Conservation (phyloP, 2,797 vertebrate genomes). For the Ptychadena robeensis region DNA sequence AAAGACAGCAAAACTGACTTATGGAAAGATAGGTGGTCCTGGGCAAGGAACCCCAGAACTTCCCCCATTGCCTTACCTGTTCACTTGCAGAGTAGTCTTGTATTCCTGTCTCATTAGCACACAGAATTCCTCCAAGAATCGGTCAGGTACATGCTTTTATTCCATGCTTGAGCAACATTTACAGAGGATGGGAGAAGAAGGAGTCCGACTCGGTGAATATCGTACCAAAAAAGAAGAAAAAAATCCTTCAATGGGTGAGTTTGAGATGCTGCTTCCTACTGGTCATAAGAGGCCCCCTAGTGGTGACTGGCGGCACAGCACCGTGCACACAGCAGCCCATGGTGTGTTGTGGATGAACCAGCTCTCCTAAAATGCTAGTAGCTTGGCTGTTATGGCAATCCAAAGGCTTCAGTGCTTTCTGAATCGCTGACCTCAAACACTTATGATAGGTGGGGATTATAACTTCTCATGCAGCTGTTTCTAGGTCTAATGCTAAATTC, state of each 20-base stretch:
- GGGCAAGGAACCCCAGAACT: background rate
- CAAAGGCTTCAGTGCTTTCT: no score
- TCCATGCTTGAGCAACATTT: conserved; percentile 14
- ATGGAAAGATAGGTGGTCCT: background rate
- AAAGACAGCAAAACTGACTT: conserved; percentile 4
- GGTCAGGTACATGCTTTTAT: conserved; percentile 31
- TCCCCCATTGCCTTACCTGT: conserved; percentile 40
- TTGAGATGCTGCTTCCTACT: conserved; percentile 14
- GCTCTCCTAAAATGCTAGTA: background rate
- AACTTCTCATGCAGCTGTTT: no score
- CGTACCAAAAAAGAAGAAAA: conserved; percentile 15
- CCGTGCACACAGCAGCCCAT: background rate
- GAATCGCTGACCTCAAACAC: no score
- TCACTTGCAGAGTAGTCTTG: conserved; percentile 22
- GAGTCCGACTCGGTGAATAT: conserved; percentile 13
- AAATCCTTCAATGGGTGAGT: conserved; percentile 35
- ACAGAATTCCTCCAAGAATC: background rate
- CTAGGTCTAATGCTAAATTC: no score
- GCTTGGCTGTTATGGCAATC: background rate
- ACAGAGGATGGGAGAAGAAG: conserved; percentile 15
- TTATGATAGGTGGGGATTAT: no score
- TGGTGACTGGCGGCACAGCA: background rate
- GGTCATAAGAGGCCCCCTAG: conserved; percentile 46
- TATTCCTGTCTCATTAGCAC: background rate
- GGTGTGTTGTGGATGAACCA: no score